Conservation (phyloP, 2,888 invertebrate species). For the Ophonus ardosiacus region DNA sequence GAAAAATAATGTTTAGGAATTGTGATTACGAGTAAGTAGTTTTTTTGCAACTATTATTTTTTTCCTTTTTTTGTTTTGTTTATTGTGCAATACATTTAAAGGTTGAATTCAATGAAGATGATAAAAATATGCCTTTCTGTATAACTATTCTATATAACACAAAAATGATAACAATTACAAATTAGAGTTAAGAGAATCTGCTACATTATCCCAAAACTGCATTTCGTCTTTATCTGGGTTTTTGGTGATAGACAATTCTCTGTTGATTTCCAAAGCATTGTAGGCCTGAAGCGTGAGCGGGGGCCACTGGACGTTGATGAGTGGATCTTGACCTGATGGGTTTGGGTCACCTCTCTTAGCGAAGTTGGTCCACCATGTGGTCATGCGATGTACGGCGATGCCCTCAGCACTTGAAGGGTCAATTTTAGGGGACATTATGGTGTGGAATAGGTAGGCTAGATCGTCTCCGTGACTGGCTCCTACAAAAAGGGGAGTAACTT, state of each 20-base stretch:
- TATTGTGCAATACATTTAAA: too few relatives aligned
- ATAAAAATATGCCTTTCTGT: too few relatives aligned
- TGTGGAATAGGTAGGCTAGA: conserved; percentile 69
- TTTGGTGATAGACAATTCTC: conserved; percentile 67
- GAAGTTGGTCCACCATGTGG: conserved; percentile 70
- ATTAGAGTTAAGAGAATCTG: not conserved
- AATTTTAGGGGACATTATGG: conserved; percentile 64
- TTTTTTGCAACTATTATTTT: too few relatives aligned
- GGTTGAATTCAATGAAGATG: too few relatives aligned
- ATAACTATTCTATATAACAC: too few relatives aligned
- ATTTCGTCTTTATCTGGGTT: conserved; percentile 70
- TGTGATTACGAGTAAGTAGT: too few relatives aligned
- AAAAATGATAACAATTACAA: conserved; percentile 1
- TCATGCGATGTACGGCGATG: conserved; percentile 66
- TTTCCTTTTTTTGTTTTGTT: too few relatives aligned
- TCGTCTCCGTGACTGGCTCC: conserved; percentile 70
- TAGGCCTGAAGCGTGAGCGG: conserved; percentile 67
- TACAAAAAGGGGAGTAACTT: too few relatives aligned
- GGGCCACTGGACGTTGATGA: conserved; percentile 69
- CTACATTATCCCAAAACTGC: conserved; percentile 70
- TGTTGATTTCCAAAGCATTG: conserved; percentile 70
- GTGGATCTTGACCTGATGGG: conserved; percentile 60
- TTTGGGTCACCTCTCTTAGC: conserved; percentile 69
- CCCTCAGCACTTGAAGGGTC: conserved; percentile 66
- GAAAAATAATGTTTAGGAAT: too few relatives aligned